phyloP scores from a whole-genome alignment of 1,140 invertebrate species.

The Saccostrea cuccullata region DNA sequence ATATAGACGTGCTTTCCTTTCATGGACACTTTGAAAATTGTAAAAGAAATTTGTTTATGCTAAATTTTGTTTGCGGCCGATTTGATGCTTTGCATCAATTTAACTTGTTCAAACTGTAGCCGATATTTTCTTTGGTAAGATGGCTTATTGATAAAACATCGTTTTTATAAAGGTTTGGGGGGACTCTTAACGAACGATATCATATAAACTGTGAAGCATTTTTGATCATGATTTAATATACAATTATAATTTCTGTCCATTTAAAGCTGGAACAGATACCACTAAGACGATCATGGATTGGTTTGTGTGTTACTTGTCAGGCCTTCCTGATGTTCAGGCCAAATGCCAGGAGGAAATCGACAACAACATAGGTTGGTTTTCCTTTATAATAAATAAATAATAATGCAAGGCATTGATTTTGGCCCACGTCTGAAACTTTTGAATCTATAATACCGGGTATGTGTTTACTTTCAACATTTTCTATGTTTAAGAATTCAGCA shows the following conservation, averaged over 20 bases:
- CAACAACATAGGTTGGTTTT: neutral
- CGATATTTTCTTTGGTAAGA: constrained; percentile 46
- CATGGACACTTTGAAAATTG: too few relatives aligned
- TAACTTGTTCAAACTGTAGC: constrained; percentile 9
- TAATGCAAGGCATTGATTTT: too few relatives aligned
- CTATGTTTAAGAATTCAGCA: too few relatives aligned
- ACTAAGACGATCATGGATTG: constrained; percentile 21
- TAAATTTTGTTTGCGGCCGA: too few relatives aligned
- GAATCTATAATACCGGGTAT: too few relatives aligned
- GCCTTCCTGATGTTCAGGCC: neutral
- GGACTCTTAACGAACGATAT: neutral
- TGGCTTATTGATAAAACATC: neutral
- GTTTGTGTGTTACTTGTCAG: constrained; percentile 13
- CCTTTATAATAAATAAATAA: too few relatives aligned
- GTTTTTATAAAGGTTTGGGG: neutral
- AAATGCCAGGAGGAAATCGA: constrained; percentile 34
- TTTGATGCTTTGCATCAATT: too few relatives aligned
- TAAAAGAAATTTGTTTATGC: too few relatives aligned
- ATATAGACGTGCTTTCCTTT: too few relatives aligned
- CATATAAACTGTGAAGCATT: neutral
- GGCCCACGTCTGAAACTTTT: too few relatives aligned
- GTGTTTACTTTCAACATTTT: too few relatives aligned
- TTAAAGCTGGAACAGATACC: constrained; percentile 10
- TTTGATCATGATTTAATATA: too few relatives aligned
- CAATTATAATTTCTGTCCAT: neutral